Percentiles rank a stretch among this genome's conserved stretches.
Conservation (phyloP, 1,140 invertebrate genomes). For the Tetramorium parvispinum region DNA sequence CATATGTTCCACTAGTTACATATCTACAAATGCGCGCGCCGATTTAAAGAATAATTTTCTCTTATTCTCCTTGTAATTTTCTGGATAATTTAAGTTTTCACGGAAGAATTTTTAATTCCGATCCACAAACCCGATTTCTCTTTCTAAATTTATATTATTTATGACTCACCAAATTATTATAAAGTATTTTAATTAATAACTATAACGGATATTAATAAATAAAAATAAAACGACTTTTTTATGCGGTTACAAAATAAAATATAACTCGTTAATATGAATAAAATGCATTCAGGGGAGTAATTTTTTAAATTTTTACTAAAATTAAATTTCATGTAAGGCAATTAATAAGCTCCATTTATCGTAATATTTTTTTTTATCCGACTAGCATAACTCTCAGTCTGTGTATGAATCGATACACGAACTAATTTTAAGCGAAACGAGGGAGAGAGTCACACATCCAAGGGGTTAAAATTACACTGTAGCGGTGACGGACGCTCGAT, state of each 20-base stretch:
- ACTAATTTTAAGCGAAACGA: neutral
- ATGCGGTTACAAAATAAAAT: neutral
- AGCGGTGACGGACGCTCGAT: conserved; percentile 14
- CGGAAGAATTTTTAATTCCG: neutral
- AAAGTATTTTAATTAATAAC: neutral
- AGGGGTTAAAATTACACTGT: conserved; percentile 20
- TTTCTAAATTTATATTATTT: neutral
- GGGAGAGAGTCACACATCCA: neutral
- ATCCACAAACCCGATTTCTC: too few species aligned
- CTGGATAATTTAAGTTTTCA: neutral
- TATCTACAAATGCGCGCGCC: neutral
- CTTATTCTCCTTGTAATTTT: neutral
- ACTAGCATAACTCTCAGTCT: neutral
- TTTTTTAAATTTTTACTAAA: neutral
- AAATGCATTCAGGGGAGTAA: neutral
- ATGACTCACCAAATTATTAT: neutral
- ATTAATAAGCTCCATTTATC: conserved; percentile 2
- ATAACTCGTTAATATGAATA: conserved; percentile 8
- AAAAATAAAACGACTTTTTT: neutral
- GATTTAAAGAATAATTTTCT: conserved; percentile 2
- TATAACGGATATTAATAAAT: neutral
- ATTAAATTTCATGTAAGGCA: neutral
- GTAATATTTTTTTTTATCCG: neutral
- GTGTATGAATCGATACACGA: neutral
- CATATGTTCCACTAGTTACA: neutral